phyloP scores from a whole-genome alignment of 1,140 invertebrate species.

The Drosophila athabasca region DNA sequence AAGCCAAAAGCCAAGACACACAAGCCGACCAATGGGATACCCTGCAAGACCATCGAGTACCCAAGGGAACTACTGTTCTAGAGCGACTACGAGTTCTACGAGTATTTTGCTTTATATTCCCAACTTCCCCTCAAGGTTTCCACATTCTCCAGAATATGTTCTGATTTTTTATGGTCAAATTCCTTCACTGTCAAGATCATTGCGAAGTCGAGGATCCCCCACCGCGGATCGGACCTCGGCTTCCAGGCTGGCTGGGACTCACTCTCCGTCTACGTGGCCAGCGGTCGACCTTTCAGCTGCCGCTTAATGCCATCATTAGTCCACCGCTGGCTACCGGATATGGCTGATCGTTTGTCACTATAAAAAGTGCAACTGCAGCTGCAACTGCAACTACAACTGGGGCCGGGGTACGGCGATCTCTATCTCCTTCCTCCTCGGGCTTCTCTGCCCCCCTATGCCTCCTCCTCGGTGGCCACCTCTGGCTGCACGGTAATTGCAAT shows the following conservation, averaged over 20 bases:
- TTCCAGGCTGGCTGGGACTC: neutral
- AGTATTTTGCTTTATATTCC: too few species aligned
- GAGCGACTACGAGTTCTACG: too few species aligned
- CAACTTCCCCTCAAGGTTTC: too few species aligned
- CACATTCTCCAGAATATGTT: too few species aligned
- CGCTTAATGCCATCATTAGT: constrained; percentile 79
- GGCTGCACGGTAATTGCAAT: constrained; percentile 63
- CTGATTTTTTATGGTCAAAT: too few species aligned
- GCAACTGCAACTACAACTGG: constrained; percentile 12
- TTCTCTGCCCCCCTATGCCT: too few species aligned
- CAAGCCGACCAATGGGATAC: constrained; percentile 7
- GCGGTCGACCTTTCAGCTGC: constrained; percentile 45
- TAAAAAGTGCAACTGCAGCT: constrained; percentile 52
- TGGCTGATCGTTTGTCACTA: constrained; percentile 79
- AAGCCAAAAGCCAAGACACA: neutral
- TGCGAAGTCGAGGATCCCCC: constrained; percentile 1
- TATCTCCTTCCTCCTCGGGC: too few species aligned
- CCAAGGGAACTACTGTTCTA: too few species aligned
- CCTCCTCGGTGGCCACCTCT: neutral
- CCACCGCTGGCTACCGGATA: constrained; percentile 72
- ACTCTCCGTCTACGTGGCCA: constrained; percentile 5
- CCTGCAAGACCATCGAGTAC: neutral
- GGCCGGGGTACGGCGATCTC: neutral
- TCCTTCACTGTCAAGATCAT: too few species aligned
- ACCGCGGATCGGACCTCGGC: too few species aligned